Evolutionary conservation across 2,888 invertebrate genomes (phyloP).

Genomic region (Spisula solida): DNA sequence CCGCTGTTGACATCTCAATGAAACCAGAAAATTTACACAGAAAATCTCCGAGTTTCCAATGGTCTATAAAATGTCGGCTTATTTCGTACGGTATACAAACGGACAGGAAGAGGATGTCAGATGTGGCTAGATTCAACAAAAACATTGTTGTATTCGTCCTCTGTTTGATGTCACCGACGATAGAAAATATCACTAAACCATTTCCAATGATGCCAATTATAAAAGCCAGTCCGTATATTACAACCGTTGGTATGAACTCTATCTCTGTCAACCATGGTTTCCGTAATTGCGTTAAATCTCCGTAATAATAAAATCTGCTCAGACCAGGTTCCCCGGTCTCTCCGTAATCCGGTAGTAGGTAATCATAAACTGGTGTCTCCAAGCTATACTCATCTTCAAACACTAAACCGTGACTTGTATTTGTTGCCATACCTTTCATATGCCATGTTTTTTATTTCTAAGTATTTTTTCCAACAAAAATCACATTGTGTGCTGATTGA

Average conservation of each 20-base stretch:
- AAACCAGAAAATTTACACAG: constrained; percentile 88
- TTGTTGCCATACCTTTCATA: no score
- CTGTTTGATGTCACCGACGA: constrained; percentile 86
- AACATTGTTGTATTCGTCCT: constrained; percentile 84
- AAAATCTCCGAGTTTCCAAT: constrained; percentile 87
- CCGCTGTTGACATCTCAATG: constrained; percentile 88
- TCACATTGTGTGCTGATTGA: no score
- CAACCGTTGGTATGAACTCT: constrained; percentile 76
- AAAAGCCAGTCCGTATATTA: constrained; percentile 81
- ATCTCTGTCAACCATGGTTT: constrained; percentile 78
- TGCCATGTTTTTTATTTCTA: no score
- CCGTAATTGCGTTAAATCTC: constrained; percentile 74
- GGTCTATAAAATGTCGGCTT: constrained; percentile 86
- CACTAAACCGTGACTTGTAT: no score
- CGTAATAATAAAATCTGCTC: constrained; percentile 72
- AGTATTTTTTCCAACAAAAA: no score
- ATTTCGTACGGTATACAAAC: constrained; percentile 88
- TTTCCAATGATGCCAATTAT: constrained; percentile 88
- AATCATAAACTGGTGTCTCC: neutral
- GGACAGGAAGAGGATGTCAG: constrained; percentile 88
- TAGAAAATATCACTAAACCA: constrained; percentile 87
- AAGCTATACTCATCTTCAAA: no score
- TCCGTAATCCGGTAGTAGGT: neutral
- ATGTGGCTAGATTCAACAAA: constrained; percentile 85
- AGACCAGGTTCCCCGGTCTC: constrained; percentile 27